These are phyloP conservation scores for Globodera ellingtonae DNA, from an alignment of 1,140 invertebrate species.

Conservation along the genomic window DNA sequence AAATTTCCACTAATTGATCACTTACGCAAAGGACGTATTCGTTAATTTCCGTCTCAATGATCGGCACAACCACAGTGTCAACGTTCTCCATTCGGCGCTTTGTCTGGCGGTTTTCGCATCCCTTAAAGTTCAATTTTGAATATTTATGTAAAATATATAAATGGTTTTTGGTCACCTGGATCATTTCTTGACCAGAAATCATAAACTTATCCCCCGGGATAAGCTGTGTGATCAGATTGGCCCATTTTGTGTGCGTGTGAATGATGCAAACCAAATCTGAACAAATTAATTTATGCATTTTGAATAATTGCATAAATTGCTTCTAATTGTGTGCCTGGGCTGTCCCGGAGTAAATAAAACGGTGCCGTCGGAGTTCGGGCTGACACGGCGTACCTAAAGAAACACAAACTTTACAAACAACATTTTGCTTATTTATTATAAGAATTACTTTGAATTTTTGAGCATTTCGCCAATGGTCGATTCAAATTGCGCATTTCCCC, in stretches of 20 bases:
- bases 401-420: not conserved
- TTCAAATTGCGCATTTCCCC: slow-evolving; percentile 19
- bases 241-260: slow-evolving; percentile 14
- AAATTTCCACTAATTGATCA: not conserved
- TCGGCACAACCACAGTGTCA: slow-evolving; percentile 1
- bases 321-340: not conserved
- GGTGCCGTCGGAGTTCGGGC: slow-evolving; percentile 3
- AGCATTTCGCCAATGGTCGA: slow-evolving; percentile 36
- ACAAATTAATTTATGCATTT: not conserved
- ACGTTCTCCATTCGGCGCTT: slow-evolving; percentile 11
- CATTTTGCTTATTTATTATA: not conserved
- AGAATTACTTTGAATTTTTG: slow-evolving; percentile 32
- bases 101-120: slow-evolving; percentile 1
- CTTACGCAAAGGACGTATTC: slow-evolving; percentile 6
- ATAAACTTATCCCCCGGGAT: slow-evolving; percentile 1
- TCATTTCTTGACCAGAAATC: not conserved
- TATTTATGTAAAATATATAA: not conserved
- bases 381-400: not conserved
- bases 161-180: not conserved
- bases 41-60: slow-evolving; percentile 10
- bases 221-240: slow-evolving; percentile 10
- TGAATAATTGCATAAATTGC: not conserved
- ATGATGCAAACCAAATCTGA: slow-evolving; percentile 1
- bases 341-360: not conserved
- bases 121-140: not conserved